Conservation (phyloP, 2,113 vertebrate genomes). For the Zootoca vivipara region DNA sequence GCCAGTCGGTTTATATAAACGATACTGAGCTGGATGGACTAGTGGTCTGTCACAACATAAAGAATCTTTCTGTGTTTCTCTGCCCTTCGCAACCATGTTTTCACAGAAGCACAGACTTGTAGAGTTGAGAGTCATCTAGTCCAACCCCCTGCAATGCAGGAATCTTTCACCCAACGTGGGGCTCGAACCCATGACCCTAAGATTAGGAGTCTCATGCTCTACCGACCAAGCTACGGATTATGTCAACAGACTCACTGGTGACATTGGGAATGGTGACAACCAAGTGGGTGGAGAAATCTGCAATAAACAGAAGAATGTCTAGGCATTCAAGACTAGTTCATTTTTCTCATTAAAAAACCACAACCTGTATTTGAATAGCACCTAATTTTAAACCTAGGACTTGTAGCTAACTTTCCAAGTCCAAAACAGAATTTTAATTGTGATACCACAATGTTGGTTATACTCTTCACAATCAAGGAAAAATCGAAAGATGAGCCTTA, state of each 20-base stretch:
- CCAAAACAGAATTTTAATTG: background rate
- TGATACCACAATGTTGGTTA: background rate
- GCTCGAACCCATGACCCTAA: too few species aligned
- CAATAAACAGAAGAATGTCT: background rate
- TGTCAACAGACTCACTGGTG: too few species aligned
- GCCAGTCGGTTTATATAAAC: background rate
- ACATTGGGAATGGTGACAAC: too few species aligned
- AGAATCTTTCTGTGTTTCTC: too few species aligned
- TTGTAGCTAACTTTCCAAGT: background rate
- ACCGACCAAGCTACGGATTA: too few species aligned
- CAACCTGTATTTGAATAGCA: background rate
- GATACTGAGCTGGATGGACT: background rate
- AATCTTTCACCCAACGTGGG: too few species aligned
- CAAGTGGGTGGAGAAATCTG: background rate
- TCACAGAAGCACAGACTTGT: too few species aligned
- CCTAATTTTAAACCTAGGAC: background rate
- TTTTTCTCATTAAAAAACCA: background rate
- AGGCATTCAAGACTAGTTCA: background rate
- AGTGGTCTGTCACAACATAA: background rate
- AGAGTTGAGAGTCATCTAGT: too few species aligned
- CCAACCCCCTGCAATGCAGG: too few species aligned
- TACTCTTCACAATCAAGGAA: background rate
- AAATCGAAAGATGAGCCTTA: constrained; percentile 64
- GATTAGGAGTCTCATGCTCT: too few species aligned
- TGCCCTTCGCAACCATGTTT: too few species aligned